Base-by-base conservation (phyloP, 2,797 vertebrate genomes). In the Amblyopsis hoosieri region DNA sequence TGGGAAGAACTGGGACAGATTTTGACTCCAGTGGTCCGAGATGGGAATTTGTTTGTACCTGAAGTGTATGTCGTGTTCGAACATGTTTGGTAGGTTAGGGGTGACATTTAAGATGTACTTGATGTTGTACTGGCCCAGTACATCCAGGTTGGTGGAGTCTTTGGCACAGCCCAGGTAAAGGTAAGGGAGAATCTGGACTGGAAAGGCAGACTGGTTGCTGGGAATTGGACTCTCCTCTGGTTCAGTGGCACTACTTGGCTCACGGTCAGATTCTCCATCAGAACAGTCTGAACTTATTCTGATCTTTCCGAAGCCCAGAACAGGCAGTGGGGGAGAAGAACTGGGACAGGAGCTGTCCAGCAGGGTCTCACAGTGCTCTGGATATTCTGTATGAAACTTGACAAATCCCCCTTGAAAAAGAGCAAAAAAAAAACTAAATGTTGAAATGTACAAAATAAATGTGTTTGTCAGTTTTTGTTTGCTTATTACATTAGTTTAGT, bases 1-100 rank as follows among this genome's bases (percentile, higher is more conserved):
- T 9, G 98, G 98, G 74, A 99, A 99, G 90, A 99, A 99, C 91
- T 99, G 97, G 15, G 98, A 98, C 74, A 99, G 89, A 77, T 99
- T 99, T 88, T 99, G 97, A 87, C 98, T 99, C 98, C 98, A 99
- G 90, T 99, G 98, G 87, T 99, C 98, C 42, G 98, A 98, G 85
- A 99, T 99, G 3, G 98, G 98, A 76, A 99, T 99, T 91, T 99
- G 96, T 82, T 99, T 99, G 93, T 99, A 99, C 85, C 96, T 96
- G 88, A 99, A 99, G 82, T 95, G 96, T 7, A 97, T 95, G 0
- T 96, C 96, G 2, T 99, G 97, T 87, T 99, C 97, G 60, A 99
- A 99, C 86, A 97, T 95, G 89, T 99, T 99, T 74, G 98, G 98
- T 62, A 99, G 92, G 74, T 99, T 99, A 69, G 98, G 96, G 23